Evolutionary conservation across 2,797 vertebrate genomes (phyloP), one percentile per base, ranked within the genome.

Genomic region (Sparus aurata): DNA sequence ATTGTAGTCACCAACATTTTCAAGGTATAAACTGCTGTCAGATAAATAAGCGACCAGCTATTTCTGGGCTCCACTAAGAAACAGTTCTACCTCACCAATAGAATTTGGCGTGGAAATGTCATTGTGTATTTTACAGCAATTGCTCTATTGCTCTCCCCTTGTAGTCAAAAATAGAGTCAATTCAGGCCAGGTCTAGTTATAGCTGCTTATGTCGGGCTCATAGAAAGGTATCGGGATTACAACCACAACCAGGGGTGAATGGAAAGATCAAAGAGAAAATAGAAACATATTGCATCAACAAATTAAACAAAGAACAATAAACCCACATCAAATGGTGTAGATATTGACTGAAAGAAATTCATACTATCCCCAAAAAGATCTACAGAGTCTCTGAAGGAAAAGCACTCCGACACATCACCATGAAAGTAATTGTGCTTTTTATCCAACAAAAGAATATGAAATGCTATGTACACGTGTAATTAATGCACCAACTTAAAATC

Each of bases 21-120:
- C 79, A 87, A 94, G 93, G 94, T 94, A 94, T 94, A 95, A 95
- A 96, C 94, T 95, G 93, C 92, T 90, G 83, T 93, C 92, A 73
- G 91, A 95, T 94, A 92, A 94, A 95, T 95, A 93, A 94, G 92
- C 87, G 84, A 78, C 72, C 74, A 85, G 92, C 93, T 96, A 95
- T 96, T 96, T 74, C 92, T 87, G 95, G 89, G 91, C 87, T 94
- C 88, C 16, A 79, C 94, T 94, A 94, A 93, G 84, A 82, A 89
- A 88, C 90, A 84, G 82, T 88, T 90, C 82, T 23, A 87, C 80
- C 86, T 93, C 90, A 89, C 20, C 1, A 87, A 87, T 87, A 92
- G 84, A 94, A 94, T 95, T 94, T 92, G 85, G 73, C 85, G 91
- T 89, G 91, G 89, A 93, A 94, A 77, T 94, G 92, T 94, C 92